Percentiles rank a stretch among this genome's conserved stretches.
Conservation (phyloP, 2,113 vertebrate genomes). For the Oreotragus oreotragus region DNA sequence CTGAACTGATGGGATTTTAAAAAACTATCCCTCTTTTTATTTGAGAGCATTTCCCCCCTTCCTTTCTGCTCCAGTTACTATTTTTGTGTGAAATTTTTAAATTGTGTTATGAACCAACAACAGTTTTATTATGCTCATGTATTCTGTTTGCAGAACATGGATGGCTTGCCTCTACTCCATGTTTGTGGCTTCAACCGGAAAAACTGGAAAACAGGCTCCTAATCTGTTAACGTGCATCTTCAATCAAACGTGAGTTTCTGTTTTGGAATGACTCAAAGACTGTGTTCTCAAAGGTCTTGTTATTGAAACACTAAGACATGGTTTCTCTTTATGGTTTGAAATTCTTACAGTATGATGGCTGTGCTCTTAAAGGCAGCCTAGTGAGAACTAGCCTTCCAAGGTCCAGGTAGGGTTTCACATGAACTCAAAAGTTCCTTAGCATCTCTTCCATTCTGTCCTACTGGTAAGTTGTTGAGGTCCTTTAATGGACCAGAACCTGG, state of each 20-base stretch:
- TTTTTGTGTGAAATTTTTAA: not conserved
- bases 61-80: not conserved
- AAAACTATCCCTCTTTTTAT: not conserved
- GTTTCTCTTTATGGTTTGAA: not conserved
- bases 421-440: not conserved
- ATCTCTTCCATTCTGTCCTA: not conserved
- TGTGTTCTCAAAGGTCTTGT: not conserved
- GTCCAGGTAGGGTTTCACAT: not conserved
- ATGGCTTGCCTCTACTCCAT: not conserved
- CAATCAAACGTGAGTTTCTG: not conserved
- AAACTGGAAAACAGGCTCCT: not conserved
- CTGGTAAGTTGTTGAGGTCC: too few species aligned
- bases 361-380: not conserved
- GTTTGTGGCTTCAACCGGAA: not conserved
- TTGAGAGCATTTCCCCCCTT: not conserved
- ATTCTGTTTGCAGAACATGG: not conserved
- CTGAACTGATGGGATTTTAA: not conserved
- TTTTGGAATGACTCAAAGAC: not conserved
- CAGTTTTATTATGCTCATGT: not conserved
- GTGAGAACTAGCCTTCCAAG: not conserved
- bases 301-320: not conserved
- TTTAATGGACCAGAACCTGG: too few species aligned
- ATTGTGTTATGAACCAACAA: not conserved
- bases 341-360: not conserved
- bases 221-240: not conserved